Base-by-base conservation (phyloP, 1,140 invertebrate species). In the Propsilocerus akamusi region DNA sequence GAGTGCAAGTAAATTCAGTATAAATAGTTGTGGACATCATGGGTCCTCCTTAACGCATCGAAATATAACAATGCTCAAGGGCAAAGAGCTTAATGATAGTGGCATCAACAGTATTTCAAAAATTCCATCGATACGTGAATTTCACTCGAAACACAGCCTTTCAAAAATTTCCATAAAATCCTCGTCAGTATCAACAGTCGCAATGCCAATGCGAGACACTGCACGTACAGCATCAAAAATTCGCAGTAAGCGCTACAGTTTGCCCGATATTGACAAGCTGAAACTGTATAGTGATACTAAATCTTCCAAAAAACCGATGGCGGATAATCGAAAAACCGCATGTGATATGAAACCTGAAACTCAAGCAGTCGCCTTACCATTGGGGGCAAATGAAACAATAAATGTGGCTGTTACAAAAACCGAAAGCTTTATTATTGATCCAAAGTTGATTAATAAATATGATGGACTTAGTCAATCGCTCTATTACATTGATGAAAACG, bases 401-500 rank as follows among this genome's bases (percentile, higher is more conserved):
- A n/a, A n/a, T n/a, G n/a, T n/a, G n/a, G n/a, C n/a, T n/a, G 28
- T n/a, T 30, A 20, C 17, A 41, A 41, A 41, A 41, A 8, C 22
- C 17, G 63, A 65, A 48, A 61, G 65, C 54, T 55, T 59, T 22
- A 50, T 55, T 46, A 63, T 65, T 1, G 59, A 65, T 53, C 49
- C 61, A 17, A 61, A 62, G 52, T 47, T 65, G 24, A 65, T 65
- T 25, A 65, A 65, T 47, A 60, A 59, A 51, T 61, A 59, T 51
- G 63, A 65, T 52, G 63, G 63, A 11, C 59, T 65, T 10, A 57
- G 64, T 47, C 63, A 65, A 24, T 61, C 59, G 22, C 62, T 65
- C 59, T 65, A 63, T 49, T 65, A 65, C 53, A 53, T 65, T 37
- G 63, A 65, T 47, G 63, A 65, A 51, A 63, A 64, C 7, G 63